These are phyloP conservation scores for Gavialis gangeticus DNA, from an alignment of 2,113 vertebrate species.

Conservation along the genomic window DNA sequence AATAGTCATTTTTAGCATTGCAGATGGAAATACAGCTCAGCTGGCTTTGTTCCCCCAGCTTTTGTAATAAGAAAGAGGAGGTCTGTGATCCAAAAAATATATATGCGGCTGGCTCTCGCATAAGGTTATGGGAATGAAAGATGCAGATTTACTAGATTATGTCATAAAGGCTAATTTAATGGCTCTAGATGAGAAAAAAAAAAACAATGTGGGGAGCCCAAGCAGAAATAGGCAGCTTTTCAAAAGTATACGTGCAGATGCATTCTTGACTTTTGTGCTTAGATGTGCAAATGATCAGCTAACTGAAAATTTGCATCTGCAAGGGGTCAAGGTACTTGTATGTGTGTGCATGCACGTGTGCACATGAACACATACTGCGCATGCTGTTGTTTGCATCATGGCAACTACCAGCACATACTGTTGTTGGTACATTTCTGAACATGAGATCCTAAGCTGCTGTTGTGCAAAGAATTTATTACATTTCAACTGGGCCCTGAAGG, in stretches of 20 bases:
- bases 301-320: background rate
- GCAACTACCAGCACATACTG: background rate
- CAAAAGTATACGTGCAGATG: background rate
- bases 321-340: rapidly evolving
- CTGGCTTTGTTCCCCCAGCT: background rate
- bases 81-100: background rate
- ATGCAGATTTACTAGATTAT: background rate
- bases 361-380: too few species aligned
- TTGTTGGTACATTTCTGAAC: background rate
- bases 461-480: background rate
- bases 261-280: background rate
- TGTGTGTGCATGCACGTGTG: too few species aligned
- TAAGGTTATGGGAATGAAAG: background rate
- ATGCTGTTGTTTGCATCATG: background rate
- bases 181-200: rapidly evolving
- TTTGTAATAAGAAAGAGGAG: background rate
- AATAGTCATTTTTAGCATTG: slow-evolving; percentile 14
- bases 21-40: background rate
- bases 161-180: background rate
- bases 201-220: rapidly evolving
- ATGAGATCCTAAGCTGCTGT: background rate
- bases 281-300: background rate
- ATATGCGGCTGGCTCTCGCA: background rate
- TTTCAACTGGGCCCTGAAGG: background rate
- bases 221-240: background rate